These are phyloP conservation scores for Dione vanillae DNA, from an alignment of 2,888 invertebrate species.

Conservation along the genomic window DNA sequence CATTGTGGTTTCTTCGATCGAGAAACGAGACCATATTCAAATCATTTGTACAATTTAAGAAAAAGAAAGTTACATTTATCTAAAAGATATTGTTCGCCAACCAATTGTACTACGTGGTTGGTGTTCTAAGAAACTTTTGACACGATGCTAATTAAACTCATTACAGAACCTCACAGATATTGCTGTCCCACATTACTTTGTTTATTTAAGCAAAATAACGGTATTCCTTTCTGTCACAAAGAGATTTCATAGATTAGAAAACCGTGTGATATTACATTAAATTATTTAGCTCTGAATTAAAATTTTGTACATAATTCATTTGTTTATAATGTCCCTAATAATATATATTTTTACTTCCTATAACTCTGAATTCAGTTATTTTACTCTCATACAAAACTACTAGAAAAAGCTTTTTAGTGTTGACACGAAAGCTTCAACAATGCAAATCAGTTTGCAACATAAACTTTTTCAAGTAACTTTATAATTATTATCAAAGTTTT, in stretches of 20 bases:
- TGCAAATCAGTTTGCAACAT: neutral
- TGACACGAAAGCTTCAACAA: neutral
- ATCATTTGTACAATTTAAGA: conserved; percentile 17
- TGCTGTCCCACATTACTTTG: conserved; percentile 29
- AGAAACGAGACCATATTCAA: conserved; percentile 16
- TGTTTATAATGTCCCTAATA: neutral
- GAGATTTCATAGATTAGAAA: neutral
- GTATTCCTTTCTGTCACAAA: conserved; percentile 5
- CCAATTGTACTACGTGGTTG: conserved; percentile 35
- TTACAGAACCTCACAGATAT: conserved; percentile 32
- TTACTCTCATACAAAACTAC: conserved; percentile 7
- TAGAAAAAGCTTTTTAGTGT: conserved; percentile 28
- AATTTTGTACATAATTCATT: neutral
- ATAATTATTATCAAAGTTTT: neutral
- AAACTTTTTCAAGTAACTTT: neutral
- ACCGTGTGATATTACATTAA: neutral
- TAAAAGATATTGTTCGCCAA: conserved; percentile 20
- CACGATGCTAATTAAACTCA: conserved; percentile 40
- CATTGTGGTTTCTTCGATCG: conserved; percentile 11
- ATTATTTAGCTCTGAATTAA: neutral
- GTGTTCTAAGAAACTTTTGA: conserved; percentile 38
- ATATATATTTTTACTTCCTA: neutral
- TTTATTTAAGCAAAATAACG: conserved; percentile 34
- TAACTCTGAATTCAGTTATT: neutral
- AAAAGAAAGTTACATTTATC: conserved; percentile 30